phyloP scores from a whole-genome alignment of 37 sponge, comb jelly and placozoan genomes.

The Oopsacas minuta region DNA sequence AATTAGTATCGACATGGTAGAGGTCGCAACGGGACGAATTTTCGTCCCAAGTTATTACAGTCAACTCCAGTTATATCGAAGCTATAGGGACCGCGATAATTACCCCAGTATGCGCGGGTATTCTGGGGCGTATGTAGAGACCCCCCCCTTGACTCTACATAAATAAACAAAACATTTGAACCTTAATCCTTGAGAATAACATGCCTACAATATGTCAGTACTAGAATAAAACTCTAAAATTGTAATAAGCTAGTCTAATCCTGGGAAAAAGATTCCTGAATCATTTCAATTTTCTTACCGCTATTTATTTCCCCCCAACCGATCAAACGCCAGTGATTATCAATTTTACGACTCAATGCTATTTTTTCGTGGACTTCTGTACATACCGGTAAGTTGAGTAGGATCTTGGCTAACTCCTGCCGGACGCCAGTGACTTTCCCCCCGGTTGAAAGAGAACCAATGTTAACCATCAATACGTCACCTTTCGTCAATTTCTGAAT shows the following conservation, averaged over 20 bases:
- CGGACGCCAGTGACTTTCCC: slow-evolving; percentile 81
- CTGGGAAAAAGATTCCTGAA: background rate
- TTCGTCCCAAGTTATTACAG: too few relatives aligned
- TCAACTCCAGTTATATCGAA: too few relatives aligned
- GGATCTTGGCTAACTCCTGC: slow-evolving; percentile 88
- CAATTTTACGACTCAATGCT: slow-evolving; percentile 82
- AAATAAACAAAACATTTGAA: background rate
- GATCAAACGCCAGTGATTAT: slow-evolving; percentile 89
- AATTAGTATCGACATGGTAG: too few relatives aligned
- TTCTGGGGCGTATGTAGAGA: too few relatives aligned
- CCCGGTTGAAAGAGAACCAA: slow-evolving; percentile 88
- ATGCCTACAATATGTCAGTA: background rate
- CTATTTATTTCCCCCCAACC: slow-evolving; percentile 24
- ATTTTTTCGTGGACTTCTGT: slow-evolving; percentile 93
- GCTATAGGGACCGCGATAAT: too few relatives aligned
- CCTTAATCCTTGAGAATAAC: slow-evolving; percentile 7
- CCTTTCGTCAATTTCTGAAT: slow-evolving; percentile 74
- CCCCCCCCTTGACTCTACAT: too few relatives aligned
- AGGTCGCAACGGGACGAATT: too few relatives aligned
- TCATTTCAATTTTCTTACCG: background rate
- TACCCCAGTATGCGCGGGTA: too few relatives aligned
- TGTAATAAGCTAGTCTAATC: slow-evolving; percentile 6
- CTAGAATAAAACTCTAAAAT: slow-evolving; percentile 10
- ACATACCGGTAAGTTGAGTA: slow-evolving; percentile 83
- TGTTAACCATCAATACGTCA: slow-evolving; percentile 93